phyloP scores from a whole-genome alignment of 2,113 vertebrate species.

The Deroptyus accipitrinus region DNA sequence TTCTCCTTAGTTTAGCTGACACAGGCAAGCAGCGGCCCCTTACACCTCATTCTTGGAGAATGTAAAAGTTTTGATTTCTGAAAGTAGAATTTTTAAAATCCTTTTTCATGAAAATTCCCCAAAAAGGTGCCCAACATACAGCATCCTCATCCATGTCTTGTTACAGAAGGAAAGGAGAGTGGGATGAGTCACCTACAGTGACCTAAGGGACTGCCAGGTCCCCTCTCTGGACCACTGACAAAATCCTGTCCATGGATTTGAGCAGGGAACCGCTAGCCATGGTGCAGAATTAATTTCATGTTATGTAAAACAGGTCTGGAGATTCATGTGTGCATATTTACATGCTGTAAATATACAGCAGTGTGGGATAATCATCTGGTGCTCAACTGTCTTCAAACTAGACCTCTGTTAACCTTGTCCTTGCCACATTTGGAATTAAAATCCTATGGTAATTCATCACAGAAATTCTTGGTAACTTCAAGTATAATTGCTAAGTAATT shows the following conservation, averaged over 20 bases:
- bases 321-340: background rate
- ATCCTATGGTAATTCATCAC: conserved; percentile 15
- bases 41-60: background rate
- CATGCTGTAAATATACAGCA: background rate
- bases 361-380: background rate
- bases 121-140: background rate
- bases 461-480: conserved; percentile 24
- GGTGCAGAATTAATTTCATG: background rate
- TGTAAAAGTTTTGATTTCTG: background rate
- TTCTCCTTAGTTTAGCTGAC: background rate
- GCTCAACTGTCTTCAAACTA: background rate
- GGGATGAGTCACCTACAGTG: background rate
- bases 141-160: background rate
- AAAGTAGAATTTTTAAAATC: background rate
- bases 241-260: background rate
- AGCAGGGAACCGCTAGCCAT: background rate
- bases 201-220: background rate
- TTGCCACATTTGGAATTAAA: conserved; percentile 10
- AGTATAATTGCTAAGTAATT: conserved; percentile 35
- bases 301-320: background rate
- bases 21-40: background rate
- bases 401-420: conserved; percentile 33
- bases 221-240: background rate
- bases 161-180: background rate
- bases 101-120: background rate